phyloP scores from a whole-genome alignment of 2,797 vertebrate genomes.

The Gymnothorax javanicus region DNA sequence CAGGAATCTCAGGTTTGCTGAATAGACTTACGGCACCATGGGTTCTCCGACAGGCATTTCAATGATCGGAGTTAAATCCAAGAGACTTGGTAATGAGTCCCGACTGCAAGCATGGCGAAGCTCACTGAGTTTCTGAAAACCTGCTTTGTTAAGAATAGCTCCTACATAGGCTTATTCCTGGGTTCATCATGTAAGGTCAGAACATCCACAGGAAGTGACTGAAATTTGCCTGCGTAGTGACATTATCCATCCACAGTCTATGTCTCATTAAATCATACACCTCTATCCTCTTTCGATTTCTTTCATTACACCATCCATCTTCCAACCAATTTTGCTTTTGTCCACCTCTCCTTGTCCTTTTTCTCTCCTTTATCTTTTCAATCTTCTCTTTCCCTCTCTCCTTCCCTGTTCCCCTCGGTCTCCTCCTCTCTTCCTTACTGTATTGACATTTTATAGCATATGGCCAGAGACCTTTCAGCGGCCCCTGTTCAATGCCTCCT shows the following conservation, averaged over 20 bases:
- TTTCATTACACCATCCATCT: not conserved
- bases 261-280: not conserved
- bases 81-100: too few species aligned
- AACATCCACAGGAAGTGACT: too few species aligned
- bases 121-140: not conserved
- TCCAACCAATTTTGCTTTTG: not conserved
- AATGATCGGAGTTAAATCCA: too few species aligned
- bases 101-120: too few species aligned
- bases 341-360: not conserved
- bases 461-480: constrained; percentile 17
- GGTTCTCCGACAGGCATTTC: too few species aligned
- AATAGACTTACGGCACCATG: too few species aligned
- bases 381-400: not conserved
- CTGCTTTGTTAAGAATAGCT: not conserved
- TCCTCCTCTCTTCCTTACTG: constrained; percentile 2
- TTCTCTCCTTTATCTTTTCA: not conserved
- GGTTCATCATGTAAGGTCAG: too few species aligned
- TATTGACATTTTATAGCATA: constrained; percentile 49
- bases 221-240: too few species aligned
- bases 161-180: not conserved
- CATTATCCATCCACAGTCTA: not conserved
- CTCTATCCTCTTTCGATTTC: not conserved
- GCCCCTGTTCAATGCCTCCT: constrained; percentile 32
- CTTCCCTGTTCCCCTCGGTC: not conserved
- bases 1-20: too few species aligned